These are phyloP conservation scores for Stictonetta naevosa DNA, from an alignment of 2,113 vertebrate species.

Conservation along the genomic window DNA sequence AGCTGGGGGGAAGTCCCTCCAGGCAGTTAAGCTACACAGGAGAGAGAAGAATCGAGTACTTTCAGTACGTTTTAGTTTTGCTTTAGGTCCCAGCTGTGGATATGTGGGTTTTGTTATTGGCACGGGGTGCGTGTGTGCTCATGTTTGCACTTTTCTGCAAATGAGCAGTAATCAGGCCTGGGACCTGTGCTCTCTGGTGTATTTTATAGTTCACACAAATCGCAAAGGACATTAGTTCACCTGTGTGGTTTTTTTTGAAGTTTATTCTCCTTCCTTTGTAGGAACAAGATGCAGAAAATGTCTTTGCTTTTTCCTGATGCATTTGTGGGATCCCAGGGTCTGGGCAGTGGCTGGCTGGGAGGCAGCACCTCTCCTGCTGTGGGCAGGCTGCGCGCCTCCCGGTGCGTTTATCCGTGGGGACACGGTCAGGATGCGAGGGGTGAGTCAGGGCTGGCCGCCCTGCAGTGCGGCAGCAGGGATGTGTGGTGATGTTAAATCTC, in stretches of 20 bases:
- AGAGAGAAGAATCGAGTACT: not conserved
- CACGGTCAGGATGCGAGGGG: not conserved
- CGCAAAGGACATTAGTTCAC: not conserved
- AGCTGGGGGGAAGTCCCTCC: not conserved
- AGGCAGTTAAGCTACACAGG: not conserved
- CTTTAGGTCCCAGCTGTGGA: not conserved
- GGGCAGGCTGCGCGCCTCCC: accelerated
- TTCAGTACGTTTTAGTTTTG: not conserved
- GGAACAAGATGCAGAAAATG: too few relatives aligned
- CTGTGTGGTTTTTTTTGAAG: not conserved
- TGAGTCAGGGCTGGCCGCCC: not conserved
- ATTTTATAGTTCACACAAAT: not conserved
- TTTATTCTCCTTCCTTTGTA: not conserved
- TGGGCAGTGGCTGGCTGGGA: accelerated
- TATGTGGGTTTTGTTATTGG: not conserved
- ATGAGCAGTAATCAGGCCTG: not conserved
- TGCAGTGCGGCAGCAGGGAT: accelerated
- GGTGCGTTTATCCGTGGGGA: accelerated
- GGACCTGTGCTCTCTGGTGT: not conserved
- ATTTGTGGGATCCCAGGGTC: not conserved
- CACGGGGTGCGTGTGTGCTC: not conserved
- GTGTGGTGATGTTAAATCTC: not conserved
- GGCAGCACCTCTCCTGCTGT: accelerated
- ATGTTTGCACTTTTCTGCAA: not conserved
- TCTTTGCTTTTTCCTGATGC: not conserved